Evolutionary conservation across 2,797 vertebrate species (phyloP).

Genomic region (Brotula barbata): DNA sequence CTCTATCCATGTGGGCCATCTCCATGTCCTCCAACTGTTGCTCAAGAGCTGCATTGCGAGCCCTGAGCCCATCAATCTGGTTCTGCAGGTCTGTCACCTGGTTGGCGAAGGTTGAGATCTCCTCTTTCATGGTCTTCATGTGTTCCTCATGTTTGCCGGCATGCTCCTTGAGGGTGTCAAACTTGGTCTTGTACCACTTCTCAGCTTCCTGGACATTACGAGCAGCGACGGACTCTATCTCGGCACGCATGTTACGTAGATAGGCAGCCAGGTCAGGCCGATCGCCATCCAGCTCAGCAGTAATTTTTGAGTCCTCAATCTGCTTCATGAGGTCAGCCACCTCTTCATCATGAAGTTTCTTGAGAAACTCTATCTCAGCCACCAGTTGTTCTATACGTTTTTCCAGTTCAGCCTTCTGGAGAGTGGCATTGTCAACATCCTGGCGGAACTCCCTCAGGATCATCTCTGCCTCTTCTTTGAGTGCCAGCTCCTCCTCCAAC

Average conservation of each 20-base stretch:
- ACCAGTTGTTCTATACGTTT: conserved; percentile 77
- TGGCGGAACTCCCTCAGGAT: conserved; percentile 83
- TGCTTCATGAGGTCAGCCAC: conserved; percentile 81
- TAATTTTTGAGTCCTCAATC: conserved; percentile 79
- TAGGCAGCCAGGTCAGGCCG: conserved; percentile 77
- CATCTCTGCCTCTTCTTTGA: conserved; percentile 82
- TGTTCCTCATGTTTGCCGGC: conserved; percentile 79
- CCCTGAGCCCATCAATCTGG: conserved; percentile 79
- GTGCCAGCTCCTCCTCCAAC: conserved; percentile 81
- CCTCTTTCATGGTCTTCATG: conserved; percentile 80
- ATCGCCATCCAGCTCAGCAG: conserved; percentile 73
- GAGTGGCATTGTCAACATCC: conserved; percentile 81
- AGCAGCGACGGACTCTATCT: conserved; percentile 81
- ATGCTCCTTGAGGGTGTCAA: conserved; percentile 80
- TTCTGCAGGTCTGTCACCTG: conserved; percentile 82
- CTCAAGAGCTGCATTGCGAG: conserved; percentile 78
- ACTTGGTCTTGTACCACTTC: conserved; percentile 87
- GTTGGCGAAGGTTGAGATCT: conserved; percentile 78
- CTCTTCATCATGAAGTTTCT: conserved; percentile 80
- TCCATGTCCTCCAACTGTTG: conserved; percentile 85
- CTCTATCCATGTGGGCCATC: conserved; percentile 78
- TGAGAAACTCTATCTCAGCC: conserved; percentile 80
- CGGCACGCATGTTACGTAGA: conserved; percentile 73
- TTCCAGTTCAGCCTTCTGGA: conserved; percentile 83
- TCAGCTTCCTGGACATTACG: conserved; percentile 84